Evolutionary conservation across 2,113 vertebrate genomes (phyloP), one percentile per base, ranked within the genome.

Genomic region (Columba livia): DNA sequence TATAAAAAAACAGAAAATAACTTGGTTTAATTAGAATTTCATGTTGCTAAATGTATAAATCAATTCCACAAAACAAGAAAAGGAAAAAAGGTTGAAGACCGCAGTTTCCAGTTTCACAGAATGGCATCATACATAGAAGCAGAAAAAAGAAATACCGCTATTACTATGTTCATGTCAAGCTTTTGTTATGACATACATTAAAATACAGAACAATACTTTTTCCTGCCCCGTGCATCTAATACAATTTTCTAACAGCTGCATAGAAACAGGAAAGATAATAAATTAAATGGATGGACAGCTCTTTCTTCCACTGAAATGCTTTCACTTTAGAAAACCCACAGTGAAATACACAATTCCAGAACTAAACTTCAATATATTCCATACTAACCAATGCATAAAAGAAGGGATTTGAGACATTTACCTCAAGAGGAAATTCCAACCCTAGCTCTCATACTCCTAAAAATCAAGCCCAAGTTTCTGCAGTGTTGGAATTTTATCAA

Each of bases 1-100:
- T 99, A 48, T 32, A 47, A 93, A 91, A 93, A 93, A 61, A n/a
- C 72, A 95, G 81, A 88, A 93, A 69, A 81, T 5, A 85, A 82
- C 25, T n/a, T 60, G 79, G 36, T 94, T 90, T 72, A 57, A 90
- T 89, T 58, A 88, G 28, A 54, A 40, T 56, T 87, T 78, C 58
- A 18, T 48, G 58, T 24, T 15, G 29, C 66, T 84, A 88, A 87
- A 85, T 9, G 18, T 7, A 66, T 3, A 64, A 78, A 88, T 67
- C 12, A 75, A 79, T 48, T 90, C 23, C 80, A 9, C 38, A 54
- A 32, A 77, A 90, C 31, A 78, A 80, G 21, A 2, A 32, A 15
- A 36, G 50, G 18, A 47, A 79, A 67, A 10, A 74, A 8, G 81
- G 9, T 38, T 73, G 44, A 81, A 89, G 31, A 12, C 51, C 29